Base-by-base conservation (phyloP, 2,113 vertebrate species). In the Vulpes ferrilata region DNA sequence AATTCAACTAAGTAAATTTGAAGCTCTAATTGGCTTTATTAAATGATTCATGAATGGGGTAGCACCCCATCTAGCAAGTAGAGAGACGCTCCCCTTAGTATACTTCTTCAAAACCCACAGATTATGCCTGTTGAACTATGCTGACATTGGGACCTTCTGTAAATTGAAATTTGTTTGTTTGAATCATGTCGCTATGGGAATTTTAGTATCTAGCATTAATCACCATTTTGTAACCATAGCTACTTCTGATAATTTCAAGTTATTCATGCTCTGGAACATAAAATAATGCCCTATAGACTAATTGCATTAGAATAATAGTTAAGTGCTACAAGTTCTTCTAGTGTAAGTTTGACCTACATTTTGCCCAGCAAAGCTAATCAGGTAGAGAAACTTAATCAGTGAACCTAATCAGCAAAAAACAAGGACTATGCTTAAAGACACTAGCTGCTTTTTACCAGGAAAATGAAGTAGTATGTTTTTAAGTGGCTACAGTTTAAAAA, bases 331-430 rank as follows among this genome's bases (percentile, higher is more conserved):
- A 96, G 80, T n/a, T 96, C 67, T 91, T 60, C 32, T 95, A 86
- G 90, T 96, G 90, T 71, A 82, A 38, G 20, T 96, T 98, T 97
- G 95, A 93, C 80, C 96, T 97, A 83, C 8, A 74, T 96, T 96
- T 95, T 93, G 25, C 23, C n/a, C 48, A 76, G 22, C 57, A 82
- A 97, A 97, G 43, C 17, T 83, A 97, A 97, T 98, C 7, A 96
- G 51, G 93, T 78, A 96, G 60, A 97, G 30, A 85, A 92, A 93
- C 0, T 0, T 74, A 96, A 96, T 83, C 85, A 93, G 53, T 59
- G 60, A 94, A 97, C 67, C 16, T 96, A 98, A 98, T 98, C 78
- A 95, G 65, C 71, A 95, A 97, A 98, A 32, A 78, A 85, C 88
- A 89, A 88, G 35, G 64, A 81, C 86, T 23, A 7, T 59, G 15